Evolutionary conservation across 2,113 vertebrate genomes (phyloP), one percentile per base, ranked within the genome.

Genomic region (Cebus imitator): DNA sequence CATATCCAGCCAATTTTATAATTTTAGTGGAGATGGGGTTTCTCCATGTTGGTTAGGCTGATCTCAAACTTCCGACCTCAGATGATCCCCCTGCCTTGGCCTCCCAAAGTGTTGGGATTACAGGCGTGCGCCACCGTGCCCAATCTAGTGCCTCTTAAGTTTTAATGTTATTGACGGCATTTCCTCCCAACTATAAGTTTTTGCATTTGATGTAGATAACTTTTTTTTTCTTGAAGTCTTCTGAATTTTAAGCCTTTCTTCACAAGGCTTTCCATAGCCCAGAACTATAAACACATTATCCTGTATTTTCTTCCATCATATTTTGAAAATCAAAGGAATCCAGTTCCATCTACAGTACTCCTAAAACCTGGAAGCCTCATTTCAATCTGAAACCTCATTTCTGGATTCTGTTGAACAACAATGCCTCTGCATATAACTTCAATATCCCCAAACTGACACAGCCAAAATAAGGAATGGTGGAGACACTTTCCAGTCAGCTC

Each of bases 371-470:
- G 7, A n/a, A 61, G 45, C 32, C 37, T 43, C 9, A 23, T 37
- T n/a, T 48, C 23, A 5, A 25, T 27, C 58, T 61, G 7, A n/a
- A 66, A 13, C 17, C 40, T 55, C 1, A 0, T 30, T 21, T 37
- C 23, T 95, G 57, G 70, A 85, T 37, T 80, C 32, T 70, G 2
- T 57, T 88, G 81, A 43, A 23, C 21, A 82, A 5, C 0, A 17
- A 1, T 35, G 4, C 20, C 6, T 45, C 14, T 78, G 23, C 9
- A 7, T 20, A 40, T 1, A 68, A 18, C 14, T 35, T 75, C 2
- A 1, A 13, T 10, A 4, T 43, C 27, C 27, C 25, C 16, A 45
- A 57, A 57, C 17, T 0, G 0, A 92, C 16, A 18, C 16, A 27
- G 14, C 35, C 18, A 30, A 68, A 35, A 27, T 7, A 7, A 27